These are phyloP conservation scores for Drosophila basisetae DNA, from an alignment of 2,888 invertebrate species.

Conservation along the genomic window DNA sequence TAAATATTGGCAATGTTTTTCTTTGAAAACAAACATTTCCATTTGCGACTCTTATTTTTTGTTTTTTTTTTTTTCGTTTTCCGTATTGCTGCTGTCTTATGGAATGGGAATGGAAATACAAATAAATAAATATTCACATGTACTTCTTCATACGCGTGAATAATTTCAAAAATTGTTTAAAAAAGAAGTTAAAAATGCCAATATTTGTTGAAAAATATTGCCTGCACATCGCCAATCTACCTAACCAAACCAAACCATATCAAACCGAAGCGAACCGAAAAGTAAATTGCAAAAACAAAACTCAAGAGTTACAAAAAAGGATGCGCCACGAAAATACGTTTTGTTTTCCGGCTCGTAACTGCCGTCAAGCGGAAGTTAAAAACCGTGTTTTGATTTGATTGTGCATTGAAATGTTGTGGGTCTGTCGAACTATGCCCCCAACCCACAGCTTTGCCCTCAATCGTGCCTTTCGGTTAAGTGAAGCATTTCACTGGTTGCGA, in stretches of 20 bases:
- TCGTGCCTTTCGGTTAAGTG: constrained; percentile 27
- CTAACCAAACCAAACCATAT: constrained; percentile 12
- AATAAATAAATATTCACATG: constrained; percentile 63
- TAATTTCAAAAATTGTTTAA: constrained; percentile 66
- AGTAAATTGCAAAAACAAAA: constrained; percentile 36
- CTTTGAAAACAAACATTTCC: constrained; percentile 46
- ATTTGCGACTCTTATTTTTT: constrained; percentile 16
- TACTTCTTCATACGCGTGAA: constrained; percentile 68
- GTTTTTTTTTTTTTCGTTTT: constrained; percentile 7
- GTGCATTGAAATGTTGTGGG: constrained; percentile 67
- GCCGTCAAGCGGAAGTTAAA: constrained; percentile 77
- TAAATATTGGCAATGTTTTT: constrained; percentile 33
- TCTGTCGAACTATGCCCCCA: constrained; percentile 28
- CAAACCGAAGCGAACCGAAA: constrained; percentile 5
- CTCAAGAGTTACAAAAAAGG: constrained; percentile 15
- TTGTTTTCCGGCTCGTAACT: constrained; percentile 64
- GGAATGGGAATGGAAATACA: constrained; percentile 47
- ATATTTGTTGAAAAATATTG: constrained; percentile 77
- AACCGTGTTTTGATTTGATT: constrained; percentile 80
- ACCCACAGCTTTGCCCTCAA: background rate
- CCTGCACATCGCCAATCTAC: constrained; percentile 17
- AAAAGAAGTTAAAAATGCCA: constrained; percentile 70
- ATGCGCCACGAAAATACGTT: constrained; percentile 6
- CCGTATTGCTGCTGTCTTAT: constrained; percentile 46
- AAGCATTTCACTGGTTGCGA: constrained; percentile 46